These are phyloP conservation scores for Phengaris alcon DNA, from an alignment of 2,888 invertebrate genomes.

Conservation along the genomic window DNA sequence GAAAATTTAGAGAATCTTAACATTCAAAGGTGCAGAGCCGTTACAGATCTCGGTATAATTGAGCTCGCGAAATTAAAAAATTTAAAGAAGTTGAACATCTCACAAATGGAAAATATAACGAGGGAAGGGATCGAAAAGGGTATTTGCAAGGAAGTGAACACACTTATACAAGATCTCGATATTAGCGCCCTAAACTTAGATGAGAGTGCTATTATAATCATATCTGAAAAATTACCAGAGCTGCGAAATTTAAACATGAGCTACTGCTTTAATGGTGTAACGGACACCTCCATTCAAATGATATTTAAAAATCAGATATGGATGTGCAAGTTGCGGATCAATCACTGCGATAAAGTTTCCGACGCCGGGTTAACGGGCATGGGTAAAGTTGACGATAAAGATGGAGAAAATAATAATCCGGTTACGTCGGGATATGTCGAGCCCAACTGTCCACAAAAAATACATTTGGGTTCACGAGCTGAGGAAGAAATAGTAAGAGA, in stretches of 20 bases:
- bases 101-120: constrained; percentile 83
- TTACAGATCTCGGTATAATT: constrained; percentile 81
- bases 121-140: constrained; percentile 81
- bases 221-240: constrained; percentile 79
- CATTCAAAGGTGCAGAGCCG: constrained; percentile 81
- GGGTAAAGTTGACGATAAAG: constrained; percentile 63
- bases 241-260: constrained; percentile 81
- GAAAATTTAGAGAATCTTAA: constrained; percentile 79
- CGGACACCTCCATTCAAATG: constrained; percentile 83
- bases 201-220: constrained; percentile 80
- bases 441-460: constrained; percentile 53
- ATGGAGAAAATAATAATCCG: constrained; percentile 53
- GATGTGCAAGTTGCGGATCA: constrained; percentile 80
- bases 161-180: constrained; percentile 73
- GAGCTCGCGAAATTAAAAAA: constrained; percentile 76
- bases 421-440: constrained; percentile 58
- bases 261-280: constrained; percentile 85
- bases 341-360: constrained; percentile 83
- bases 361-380: constrained; percentile 86
- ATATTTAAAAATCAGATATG: constrained; percentile 82
- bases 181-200: constrained; percentile 81
- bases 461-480: constrained; percentile 82
- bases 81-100: constrained; percentile 81
- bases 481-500: constrained; percentile 85
- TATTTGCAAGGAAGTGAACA: constrained; percentile 73